These are phyloP conservation scores for Poeciliopsis turneri DNA, from an alignment of 2,797 vertebrate species.

Conservation along the genomic window DNA sequence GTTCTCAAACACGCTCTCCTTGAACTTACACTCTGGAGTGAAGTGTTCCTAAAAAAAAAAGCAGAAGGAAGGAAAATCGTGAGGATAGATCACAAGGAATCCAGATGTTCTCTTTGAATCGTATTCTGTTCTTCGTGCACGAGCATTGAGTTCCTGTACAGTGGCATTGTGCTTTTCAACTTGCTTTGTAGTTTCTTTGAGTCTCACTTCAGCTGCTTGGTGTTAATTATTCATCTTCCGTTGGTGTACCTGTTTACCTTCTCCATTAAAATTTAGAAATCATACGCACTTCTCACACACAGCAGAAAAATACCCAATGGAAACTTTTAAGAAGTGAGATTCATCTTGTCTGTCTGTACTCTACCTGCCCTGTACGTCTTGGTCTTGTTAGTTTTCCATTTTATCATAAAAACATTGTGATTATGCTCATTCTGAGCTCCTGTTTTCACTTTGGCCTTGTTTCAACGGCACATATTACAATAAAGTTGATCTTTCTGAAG, in stretches of 20 bases:
- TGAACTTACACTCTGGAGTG: constrained; percentile 98
- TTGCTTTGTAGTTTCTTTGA: not conserved
- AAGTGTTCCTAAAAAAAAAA: constrained; percentile 90
- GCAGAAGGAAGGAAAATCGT: constrained; percentile 22
- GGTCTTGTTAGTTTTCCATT: not conserved
- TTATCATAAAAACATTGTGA: not conserved
- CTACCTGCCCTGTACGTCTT: not conserved
- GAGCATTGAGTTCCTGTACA: not conserved
- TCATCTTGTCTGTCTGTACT: not conserved
- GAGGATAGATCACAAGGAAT: constrained; percentile 24
- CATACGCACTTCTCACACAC: too few species aligned
- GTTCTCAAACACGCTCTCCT: constrained; percentile 99
- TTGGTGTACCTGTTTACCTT: not conserved
- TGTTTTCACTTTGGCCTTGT: not conserved
- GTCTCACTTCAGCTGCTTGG: not conserved
- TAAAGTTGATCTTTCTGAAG: not conserved
- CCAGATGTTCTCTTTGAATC: constrained; percentile 33
- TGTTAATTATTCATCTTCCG: not conserved
- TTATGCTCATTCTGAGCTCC: not conserved
- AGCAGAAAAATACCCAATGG: too few species aligned
- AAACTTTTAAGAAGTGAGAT: too few species aligned
- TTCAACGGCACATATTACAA: not conserved
- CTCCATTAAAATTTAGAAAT: not conserved
- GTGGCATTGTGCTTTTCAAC: not conserved
- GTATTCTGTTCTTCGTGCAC: not conserved